A percentile compares a stretch with the other conserved stretches of the same genome.
phyloP scores from a whole-genome alignment of 2,113 vertebrate species.

The Sterna hirundo region DNA sequence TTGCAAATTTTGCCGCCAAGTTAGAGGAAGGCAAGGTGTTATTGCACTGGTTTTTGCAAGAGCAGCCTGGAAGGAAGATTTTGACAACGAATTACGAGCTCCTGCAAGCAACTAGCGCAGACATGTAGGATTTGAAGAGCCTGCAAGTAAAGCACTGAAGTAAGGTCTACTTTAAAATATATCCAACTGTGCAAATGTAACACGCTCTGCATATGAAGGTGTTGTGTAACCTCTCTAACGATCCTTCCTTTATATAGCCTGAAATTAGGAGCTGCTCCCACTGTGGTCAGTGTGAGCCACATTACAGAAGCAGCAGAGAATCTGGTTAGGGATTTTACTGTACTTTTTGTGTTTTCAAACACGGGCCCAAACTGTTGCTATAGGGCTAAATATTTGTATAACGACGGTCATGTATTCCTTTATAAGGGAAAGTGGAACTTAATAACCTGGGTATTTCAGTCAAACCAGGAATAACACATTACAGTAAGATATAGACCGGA shows the following conservation, averaged over 20 bases:
- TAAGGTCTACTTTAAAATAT: neutral
- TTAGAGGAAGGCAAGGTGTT: slow-evolving; percentile 44
- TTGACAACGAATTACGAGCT: slow-evolving; percentile 49
- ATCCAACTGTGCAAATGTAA: neutral
- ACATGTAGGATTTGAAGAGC: slow-evolving; percentile 4
- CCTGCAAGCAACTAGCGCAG: slow-evolving; percentile 22
- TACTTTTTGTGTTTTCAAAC: neutral
- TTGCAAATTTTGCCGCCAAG: slow-evolving; percentile 21
- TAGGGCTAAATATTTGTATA: slow-evolving; percentile 9
- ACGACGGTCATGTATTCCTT: neutral
- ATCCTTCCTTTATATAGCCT: neutral
- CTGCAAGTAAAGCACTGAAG: neutral
- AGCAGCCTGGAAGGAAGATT: slow-evolving; percentile 41
- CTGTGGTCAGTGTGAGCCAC: slow-evolving; percentile 22
- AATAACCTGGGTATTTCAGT: neutral
- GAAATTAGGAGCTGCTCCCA: slow-evolving; percentile 1
- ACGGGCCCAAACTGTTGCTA: neutral
- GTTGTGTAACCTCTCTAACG: neutral
- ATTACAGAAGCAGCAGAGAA: neutral
- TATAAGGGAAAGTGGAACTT: neutral
- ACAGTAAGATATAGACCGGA: neutral
- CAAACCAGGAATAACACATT: neutral
- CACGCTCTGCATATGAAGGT: neutral
- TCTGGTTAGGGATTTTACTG: neutral
- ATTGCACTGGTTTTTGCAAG: slow-evolving; percentile 30